A percentile compares a stretch with the other conserved stretches of the same genome.
Conservation (phyloP, 2,888 invertebrate species). For the Caenorhabditis afra region DNA sequence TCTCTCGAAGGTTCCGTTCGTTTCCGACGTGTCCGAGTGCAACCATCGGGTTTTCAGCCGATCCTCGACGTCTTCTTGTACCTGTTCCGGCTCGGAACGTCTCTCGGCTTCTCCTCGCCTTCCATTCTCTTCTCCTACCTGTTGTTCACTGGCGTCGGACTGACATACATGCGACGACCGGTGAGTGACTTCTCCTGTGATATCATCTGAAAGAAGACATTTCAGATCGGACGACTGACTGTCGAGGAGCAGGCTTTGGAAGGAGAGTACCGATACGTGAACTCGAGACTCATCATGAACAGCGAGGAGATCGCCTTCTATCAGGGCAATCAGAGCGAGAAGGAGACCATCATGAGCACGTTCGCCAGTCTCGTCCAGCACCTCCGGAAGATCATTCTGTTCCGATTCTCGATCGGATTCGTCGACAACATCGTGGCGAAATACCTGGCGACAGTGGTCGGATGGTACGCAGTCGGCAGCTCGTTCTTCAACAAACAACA, state of each 20-base stretch:
- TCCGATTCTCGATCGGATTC: slow-evolving; percentile 87
- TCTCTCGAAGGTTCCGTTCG: slow-evolving; percentile 86
- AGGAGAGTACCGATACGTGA: slow-evolving; percentile 97
- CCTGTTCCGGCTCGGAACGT: slow-evolving; percentile 90
- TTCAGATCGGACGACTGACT: slow-evolving; percentile 86
- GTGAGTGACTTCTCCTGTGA: too few relatives aligned
- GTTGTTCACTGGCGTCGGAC: slow-evolving; percentile 88
- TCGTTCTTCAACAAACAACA: slow-evolving; percentile 91
- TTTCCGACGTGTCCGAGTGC: too few relatives aligned
- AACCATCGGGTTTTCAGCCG: slow-evolving; percentile 84
- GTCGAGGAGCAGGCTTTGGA: slow-evolving; percentile 96
- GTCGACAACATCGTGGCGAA: slow-evolving; percentile 96
- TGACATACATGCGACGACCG: slow-evolving; percentile 84
- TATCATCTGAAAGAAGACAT: background rate
- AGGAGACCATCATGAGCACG: slow-evolving; percentile 89
- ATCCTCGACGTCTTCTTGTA: slow-evolving; percentile 94
- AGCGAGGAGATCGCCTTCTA: slow-evolving; percentile 92
- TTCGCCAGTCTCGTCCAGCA: slow-evolving; percentile 88
- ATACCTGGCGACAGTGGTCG: slow-evolving; percentile 95
- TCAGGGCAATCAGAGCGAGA: slow-evolving; percentile 85
- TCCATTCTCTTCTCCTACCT: slow-evolving; percentile 91
- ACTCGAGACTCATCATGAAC: slow-evolving; percentile 95
- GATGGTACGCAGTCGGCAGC: slow-evolving; percentile 87
- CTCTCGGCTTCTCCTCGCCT: slow-evolving; percentile 91
- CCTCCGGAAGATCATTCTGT: slow-evolving; percentile 72